phyloP scores from a whole-genome alignment of 1,140 invertebrate genomes.

The Neuroterus valhalla region DNA sequence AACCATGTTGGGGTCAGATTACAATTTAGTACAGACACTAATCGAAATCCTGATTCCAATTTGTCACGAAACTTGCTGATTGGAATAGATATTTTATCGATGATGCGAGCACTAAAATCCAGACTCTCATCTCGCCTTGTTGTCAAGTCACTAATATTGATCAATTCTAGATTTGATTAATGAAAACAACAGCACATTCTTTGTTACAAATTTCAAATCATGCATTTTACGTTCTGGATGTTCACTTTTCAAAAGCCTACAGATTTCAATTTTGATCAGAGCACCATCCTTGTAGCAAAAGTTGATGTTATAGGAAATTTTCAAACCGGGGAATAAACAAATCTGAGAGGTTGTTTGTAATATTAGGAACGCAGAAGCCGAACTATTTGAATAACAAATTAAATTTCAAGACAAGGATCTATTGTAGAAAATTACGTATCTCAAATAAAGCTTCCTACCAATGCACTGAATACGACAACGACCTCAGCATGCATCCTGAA shows the following conservation, averaged over 20 bases:
- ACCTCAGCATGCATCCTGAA: conserved; percentile 5
- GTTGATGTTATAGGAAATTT: too few species aligned
- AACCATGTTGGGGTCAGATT: neutral
- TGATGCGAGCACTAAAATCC: neutral
- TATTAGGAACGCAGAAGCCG: neutral
- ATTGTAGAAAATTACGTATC: neutral
- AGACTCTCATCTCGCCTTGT: neutral
- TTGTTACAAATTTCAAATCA: too few species aligned
- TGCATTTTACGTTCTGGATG: too few species aligned
- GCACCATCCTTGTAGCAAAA: too few species aligned
- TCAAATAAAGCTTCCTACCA: conserved; percentile 19
- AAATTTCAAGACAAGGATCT: neutral
- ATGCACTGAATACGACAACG: conserved; percentile 18
- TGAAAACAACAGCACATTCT: too few species aligned
- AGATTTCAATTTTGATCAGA: too few species aligned
- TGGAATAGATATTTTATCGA: neutral
- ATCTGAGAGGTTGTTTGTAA: neutral
- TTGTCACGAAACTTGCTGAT: neutral
- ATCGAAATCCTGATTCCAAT: conserved; percentile 9
- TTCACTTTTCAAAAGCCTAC: too few species aligned
- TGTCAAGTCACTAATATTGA: too few species aligned
- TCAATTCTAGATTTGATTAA: too few species aligned
- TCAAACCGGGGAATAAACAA: neutral
- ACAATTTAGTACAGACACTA: conserved; percentile 11
- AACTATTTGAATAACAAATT: conserved; percentile 15